Conservation (phyloP, 2,797 vertebrate genomes). For the Hipposideros larvatus region DNA sequence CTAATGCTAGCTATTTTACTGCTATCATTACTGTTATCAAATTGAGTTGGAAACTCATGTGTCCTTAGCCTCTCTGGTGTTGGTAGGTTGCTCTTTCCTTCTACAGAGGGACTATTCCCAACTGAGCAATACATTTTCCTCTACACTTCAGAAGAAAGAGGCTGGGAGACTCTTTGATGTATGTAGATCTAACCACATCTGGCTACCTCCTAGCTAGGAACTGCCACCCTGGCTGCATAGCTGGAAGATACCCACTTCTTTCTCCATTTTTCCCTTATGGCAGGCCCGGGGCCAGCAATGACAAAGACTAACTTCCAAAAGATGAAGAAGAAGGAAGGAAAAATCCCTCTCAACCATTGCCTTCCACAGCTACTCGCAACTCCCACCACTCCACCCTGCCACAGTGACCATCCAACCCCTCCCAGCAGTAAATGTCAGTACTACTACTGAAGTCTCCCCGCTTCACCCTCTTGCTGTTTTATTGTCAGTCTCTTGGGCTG, state of each 20-base stretch:
- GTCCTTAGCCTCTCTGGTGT: neutral
- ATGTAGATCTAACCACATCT: neutral
- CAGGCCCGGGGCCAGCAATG: neutral
- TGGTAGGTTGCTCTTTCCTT: neutral
- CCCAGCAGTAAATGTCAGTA: neutral
- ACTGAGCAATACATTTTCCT: neutral
- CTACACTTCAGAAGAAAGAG: neutral
- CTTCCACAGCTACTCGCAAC: neutral
- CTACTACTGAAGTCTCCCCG: neutral
- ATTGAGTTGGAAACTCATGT: neutral
- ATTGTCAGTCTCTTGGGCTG: neutral
- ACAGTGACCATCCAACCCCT: neutral
- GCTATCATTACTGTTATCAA: neutral
- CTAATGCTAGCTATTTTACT: neutral
- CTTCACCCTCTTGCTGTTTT: neutral
- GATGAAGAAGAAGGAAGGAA: neutral
- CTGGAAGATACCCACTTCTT: neutral
- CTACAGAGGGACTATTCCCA: neutral
- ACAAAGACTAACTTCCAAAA: neutral
- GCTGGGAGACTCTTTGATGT: neutral
- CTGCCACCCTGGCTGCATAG: neutral
- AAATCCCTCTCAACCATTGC: neutral
- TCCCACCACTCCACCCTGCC: neutral
- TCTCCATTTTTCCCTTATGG: neutral
- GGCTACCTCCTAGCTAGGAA: neutral